Base-by-base conservation (phyloP, 2,888 invertebrate genomes). In the Electrophaes corylata region DNA sequence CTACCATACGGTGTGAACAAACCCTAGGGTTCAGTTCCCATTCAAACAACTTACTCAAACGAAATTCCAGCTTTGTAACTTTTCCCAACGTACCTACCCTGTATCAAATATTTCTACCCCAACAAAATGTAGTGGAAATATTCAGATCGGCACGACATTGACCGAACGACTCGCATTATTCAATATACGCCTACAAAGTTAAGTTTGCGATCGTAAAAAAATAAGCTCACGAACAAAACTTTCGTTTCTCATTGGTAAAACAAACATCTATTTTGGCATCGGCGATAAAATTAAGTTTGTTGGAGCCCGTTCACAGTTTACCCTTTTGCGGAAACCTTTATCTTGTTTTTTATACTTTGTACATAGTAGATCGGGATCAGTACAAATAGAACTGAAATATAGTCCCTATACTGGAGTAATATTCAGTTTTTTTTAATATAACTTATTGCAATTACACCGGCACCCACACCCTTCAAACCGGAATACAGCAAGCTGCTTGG, bases 121-220 rank as follows among this genome's bases (percentile, higher is more conserved):
- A 64, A 65, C 60, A 68, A 65, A 70, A 68, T 71, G 57, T 65
- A 67, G 57, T 63, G 57, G 64, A 71, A 73, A 73, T 71, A 68
- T 74, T 69, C 62, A 50, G 62, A 62, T 61, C 53, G 63, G 64
- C 56, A 66, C 62, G 66, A 73, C 75, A 70, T 69, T 76, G 78
- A 76, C 69, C 69, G 67, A 73, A 56, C 66, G 67, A 60, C 54
- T 66, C 57, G 56, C 68, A 73, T 78, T 72, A 69, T 70, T 76
- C 69, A 73, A 69, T 66, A 70, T 73, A 69, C 69, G 64, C 55
- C 44, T 49, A 49, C 72, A 68, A 77, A 67, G 53, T 71, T 77
- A 72, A 58, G 19, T 73, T 69, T 73, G 65, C 73, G 18, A 47
- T 53, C 52, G 47, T 26, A 26, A 59, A 64, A 60, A 44, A 39